These are phyloP conservation scores for Dryocosmus kuriphilus DNA, from an alignment of 2,888 invertebrate species.

Conservation along the genomic window DNA sequence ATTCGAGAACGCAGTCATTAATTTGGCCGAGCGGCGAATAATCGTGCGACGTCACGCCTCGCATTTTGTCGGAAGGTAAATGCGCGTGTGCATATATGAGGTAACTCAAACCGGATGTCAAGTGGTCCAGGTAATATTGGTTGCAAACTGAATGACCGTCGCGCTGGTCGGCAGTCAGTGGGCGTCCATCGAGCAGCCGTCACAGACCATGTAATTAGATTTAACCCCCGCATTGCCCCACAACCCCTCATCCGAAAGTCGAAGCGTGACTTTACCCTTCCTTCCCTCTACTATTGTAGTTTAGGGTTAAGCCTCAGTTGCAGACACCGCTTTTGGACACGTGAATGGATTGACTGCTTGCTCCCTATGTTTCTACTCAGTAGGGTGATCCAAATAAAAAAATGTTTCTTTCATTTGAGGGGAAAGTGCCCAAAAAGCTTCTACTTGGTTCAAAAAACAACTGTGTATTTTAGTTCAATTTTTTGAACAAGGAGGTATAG, in stretches of 20 bases:
- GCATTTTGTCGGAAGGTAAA: constrained; percentile 35
- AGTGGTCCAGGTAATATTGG: constrained; percentile 67
- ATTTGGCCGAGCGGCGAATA: constrained; percentile 20
- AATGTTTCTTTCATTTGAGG: too few species aligned
- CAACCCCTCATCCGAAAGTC: constrained; percentile 49
- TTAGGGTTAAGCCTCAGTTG: constrained; percentile 66
- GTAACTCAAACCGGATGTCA: constrained; percentile 66
- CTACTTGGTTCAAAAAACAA: too few species aligned
- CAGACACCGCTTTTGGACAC: constrained; percentile 62
- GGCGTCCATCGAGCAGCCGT: constrained; percentile 71
- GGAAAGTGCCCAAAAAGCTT: too few species aligned
- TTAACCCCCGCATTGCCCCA: constrained; percentile 65
- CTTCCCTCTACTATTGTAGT: constrained; percentile 53
- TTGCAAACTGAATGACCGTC: constrained; percentile 66
- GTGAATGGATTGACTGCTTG: constrained; percentile 57
- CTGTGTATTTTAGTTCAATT: too few species aligned
- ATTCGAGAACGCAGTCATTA: constrained; percentile 14
- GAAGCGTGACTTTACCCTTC: constrained; percentile 44
- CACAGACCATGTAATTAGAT: constrained; percentile 76
- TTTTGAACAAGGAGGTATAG: too few species aligned
- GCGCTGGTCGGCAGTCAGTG: constrained; percentile 55
- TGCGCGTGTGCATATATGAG: constrained; percentile 38
- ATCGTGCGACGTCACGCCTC: constrained; percentile 24
- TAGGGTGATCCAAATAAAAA: too few species aligned
- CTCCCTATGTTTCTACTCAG: background rate